Percentiles rank a stretch among this genome's conserved stretches.
These are phyloP conservation scores for Crypturellus tataupa DNA, from an alignment of 2,797 vertebrate species.

Conservation along the genomic window DNA sequence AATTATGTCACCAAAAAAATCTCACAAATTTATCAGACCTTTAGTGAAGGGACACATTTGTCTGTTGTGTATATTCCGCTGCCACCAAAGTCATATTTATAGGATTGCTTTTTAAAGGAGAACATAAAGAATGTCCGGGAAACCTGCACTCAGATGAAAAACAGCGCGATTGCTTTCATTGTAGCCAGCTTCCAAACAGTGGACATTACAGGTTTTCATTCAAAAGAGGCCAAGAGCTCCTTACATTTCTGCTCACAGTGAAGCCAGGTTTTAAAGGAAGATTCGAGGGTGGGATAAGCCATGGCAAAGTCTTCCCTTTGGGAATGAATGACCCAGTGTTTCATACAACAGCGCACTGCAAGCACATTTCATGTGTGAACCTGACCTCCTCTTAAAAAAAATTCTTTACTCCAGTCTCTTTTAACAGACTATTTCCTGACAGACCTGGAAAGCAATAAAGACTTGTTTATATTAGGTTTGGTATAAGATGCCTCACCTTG, in stretches of 20 bases:
- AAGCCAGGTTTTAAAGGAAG: constrained; percentile 33
- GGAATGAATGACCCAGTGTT: constrained; percentile 46
- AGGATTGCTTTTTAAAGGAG: constrained; percentile 54
- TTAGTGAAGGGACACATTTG: constrained; percentile 43
- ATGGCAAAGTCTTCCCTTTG: neutral
- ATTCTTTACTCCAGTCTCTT: neutral
- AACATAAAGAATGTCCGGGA: constrained; percentile 38
- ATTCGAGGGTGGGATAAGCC: constrained; percentile 22
- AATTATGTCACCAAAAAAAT: constrained; percentile 56
- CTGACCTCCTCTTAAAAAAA: neutral
- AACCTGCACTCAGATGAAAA: constrained; percentile 54
- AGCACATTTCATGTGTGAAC: neutral
- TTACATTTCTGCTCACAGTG: constrained; percentile 15
- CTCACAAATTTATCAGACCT: constrained; percentile 49
- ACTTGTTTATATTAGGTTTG: neutral
- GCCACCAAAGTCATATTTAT: constrained; percentile 69
- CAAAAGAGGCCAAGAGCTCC: constrained; percentile 25
- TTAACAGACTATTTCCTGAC: neutral
- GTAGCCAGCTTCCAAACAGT: constrained; percentile 40
- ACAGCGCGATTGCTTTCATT: constrained; percentile 38
- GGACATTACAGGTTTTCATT: constrained; percentile 60
- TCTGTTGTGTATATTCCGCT: constrained; percentile 42
- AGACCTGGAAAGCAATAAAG: neutral
- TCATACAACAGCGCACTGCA: neutral
- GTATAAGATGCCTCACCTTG: neutral